Evolutionary conservation across 1,140 invertebrate genomes (phyloP).

Genomic region (Aricia agestis): DNA sequence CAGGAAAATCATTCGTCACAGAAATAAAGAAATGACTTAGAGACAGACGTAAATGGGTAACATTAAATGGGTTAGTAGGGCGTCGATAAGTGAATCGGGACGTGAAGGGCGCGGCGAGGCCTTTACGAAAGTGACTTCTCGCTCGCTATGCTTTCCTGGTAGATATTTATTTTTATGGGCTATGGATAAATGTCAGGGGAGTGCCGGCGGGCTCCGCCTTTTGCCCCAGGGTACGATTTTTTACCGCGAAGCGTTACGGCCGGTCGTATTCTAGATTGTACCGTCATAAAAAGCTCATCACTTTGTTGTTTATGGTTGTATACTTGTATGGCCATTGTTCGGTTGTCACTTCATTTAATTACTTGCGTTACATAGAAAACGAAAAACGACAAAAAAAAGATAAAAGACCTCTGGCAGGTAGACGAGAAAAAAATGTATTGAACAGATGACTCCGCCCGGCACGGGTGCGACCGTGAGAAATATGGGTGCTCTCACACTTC

Average conservation of each 20-base stretch:
- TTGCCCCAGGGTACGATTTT: slow-evolving; percentile 33
- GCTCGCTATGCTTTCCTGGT: slow-evolving; percentile 57
- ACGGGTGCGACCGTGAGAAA: slow-evolving; percentile 19
- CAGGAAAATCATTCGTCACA: background rate
- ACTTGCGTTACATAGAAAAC: background rate
- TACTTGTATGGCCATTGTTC: too few species aligned
- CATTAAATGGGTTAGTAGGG: slow-evolving; percentile 57
- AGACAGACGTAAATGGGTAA: slow-evolving; percentile 12
- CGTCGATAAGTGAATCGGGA: slow-evolving; percentile 45
- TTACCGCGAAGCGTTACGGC: background rate
- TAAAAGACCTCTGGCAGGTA: background rate
- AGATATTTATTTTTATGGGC: slow-evolving; percentile 73
- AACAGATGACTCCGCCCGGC: background rate
- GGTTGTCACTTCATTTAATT: background rate
- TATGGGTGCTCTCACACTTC: slow-evolving; percentile 16
- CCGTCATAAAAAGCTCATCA: slow-evolving; percentile 11
- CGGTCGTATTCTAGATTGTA: background rate
- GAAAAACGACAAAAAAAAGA: background rate
- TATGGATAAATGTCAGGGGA: slow-evolving; percentile 70
- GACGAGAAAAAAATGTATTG: background rate
- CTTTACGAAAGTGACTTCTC: slow-evolving; percentile 57
- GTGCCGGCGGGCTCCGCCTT: slow-evolving; percentile 57
- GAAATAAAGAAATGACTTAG: background rate
- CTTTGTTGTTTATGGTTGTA: slow-evolving; percentile 7
- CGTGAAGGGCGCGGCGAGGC: slow-evolving; percentile 57